A percentile compares a stretch with the other conserved stretches of the same genome.
phyloP scores from a whole-genome alignment of 2,888 invertebrate genomes.

The Embidobia sp. region DNA sequence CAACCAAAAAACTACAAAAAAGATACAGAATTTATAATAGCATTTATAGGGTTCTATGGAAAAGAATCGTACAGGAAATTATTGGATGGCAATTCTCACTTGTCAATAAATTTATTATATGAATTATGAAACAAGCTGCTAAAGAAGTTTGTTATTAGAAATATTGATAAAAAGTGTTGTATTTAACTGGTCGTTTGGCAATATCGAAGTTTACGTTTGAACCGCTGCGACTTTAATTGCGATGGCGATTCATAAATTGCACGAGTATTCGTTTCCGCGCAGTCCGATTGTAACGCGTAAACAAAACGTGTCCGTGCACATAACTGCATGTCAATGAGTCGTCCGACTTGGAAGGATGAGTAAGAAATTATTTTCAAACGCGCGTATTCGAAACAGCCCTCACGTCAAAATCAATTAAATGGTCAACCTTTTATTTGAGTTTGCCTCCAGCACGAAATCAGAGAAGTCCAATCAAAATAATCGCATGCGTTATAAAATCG shows the following conservation, averaged over 20 bases:
- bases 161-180: too few relatives aligned
- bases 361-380: conserved; percentile 18
- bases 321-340: background rate
- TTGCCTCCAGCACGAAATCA: too few relatives aligned
- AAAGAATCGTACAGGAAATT: too few relatives aligned
- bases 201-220: background rate
- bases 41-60: too few relatives aligned
- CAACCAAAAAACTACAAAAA: too few relatives aligned
- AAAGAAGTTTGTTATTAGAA: too few relatives aligned
- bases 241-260: conserved; percentile 13
- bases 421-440: background rate
- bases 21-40: too few relatives aligned
- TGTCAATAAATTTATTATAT: too few relatives aligned
- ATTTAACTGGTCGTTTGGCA: background rate
- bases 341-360: background rate
- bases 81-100: too few relatives aligned
- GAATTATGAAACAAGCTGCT: too few relatives aligned
- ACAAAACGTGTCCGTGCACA: conserved; percentile 7
- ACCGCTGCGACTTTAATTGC: conserved; percentile 12
- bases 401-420: conserved; percentile 19
- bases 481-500: conserved; percentile 23
- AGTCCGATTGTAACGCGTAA: conserved; percentile 1
- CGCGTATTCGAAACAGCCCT: background rate
- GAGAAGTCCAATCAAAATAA: conserved; percentile 32
- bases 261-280: background rate